Evolutionary conservation across 1,140 invertebrate genomes (phyloP), one percentile per base, ranked within the genome.

Genomic region (Megathymus violae): DNA sequence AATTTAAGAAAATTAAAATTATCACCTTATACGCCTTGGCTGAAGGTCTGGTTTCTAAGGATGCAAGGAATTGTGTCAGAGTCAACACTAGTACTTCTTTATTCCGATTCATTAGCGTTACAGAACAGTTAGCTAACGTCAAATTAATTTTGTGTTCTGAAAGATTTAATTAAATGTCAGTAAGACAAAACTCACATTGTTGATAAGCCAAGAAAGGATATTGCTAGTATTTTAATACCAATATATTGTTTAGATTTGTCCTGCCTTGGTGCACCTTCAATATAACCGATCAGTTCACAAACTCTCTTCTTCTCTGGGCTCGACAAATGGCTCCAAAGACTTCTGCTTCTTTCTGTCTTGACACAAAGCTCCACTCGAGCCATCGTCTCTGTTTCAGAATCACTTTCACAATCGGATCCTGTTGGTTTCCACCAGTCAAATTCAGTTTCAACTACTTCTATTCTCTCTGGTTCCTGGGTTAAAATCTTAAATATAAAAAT

Each of bases 121-220:
- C 41, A 25, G 94, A 94, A 74, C 93, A 94, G 78, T 96, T 96
- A 13, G 95, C 95, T 27, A 97, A 78, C 6, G 95, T 95, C 65
- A 97, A 93, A 88, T 96, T 96, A 31, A 96, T 92, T 86, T 96
- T 96, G 70, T 96, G 95, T 72, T 95, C 95, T 95, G 81, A 66
- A 93, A 93, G 4, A 67, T 47, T 1, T 31, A 9, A 34, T n/a
- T 13, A 5, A 3, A 25, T 41, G 34, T 7, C 3, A 31, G 16
- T 6, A 51, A 61, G n/a, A 47, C 11, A 13, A n/a, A 51, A 34
- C 4, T 51, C 11, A 4, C 4, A 16, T 16, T 47, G 9, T 7
- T 7, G 27, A 13, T 14, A 11, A 16, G 14, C 1, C 16, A 16
- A 3, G 7, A n/a, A n/a, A n/a, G 3, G 5, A 17, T 40, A 6